Percentiles rank a stretch among this genome's conserved stretches.
These are phyloP conservation scores for Spilosoma lubricipeda DNA, from an alignment of 2,888 invertebrate species.

Conservation along the genomic window DNA sequence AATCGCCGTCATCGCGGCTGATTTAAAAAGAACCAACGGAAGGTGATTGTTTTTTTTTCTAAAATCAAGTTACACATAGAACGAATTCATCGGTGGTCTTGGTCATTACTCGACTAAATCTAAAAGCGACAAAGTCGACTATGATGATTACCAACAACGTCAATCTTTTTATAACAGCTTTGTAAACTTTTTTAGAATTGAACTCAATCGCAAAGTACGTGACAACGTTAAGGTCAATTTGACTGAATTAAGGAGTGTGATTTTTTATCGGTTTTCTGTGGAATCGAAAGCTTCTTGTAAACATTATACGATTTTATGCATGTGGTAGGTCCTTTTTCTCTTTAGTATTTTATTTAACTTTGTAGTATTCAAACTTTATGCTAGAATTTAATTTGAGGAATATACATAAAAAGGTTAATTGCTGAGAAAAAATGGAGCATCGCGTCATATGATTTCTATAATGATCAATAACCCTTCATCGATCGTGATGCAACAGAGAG, in stretches of 20 bases:
- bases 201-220: conserved; percentile 69
- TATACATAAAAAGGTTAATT: conserved; percentile 69
- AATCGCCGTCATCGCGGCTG: conserved; percentile 56
- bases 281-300: conserved; percentile 56
- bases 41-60: conserved; percentile 63
- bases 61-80: conserved; percentile 58
- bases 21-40: conserved; percentile 67
- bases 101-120: conserved; percentile 50
- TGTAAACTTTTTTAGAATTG: conserved; percentile 56
- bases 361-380: conserved; percentile 56
- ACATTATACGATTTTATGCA: conserved; percentile 69
- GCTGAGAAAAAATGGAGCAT: conserved; percentile 64
- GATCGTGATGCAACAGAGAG: conserved; percentile 68
- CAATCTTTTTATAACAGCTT: conserved; percentile 51
- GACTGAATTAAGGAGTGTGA: conserved; percentile 66
- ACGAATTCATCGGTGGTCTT: conserved; percentile 64
- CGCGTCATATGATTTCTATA: conserved; percentile 77
- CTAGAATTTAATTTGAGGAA: conserved; percentile 62
- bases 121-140: conserved; percentile 51
- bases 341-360: conserved; percentile 47
- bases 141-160: conserved; percentile 24
- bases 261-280: conserved; percentile 57
- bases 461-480: conserved; percentile 81
- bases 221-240: conserved; percentile 77
- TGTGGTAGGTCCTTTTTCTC: conserved; percentile 73